Evolutionary conservation across 1,140 invertebrate species (phyloP).

Genomic region (Mercenaria mercenaria): DNA sequence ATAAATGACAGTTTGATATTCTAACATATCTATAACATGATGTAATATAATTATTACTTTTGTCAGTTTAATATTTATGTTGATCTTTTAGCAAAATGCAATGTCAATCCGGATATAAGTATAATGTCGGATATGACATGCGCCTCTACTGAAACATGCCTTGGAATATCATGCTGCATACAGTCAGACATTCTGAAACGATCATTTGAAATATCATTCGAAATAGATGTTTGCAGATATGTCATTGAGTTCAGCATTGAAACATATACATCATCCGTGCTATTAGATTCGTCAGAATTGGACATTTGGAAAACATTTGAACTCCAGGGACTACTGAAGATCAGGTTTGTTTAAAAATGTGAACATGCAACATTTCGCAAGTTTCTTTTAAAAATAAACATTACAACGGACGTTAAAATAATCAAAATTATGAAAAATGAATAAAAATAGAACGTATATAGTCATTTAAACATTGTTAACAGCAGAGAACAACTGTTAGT

Average conservation of each 20-base stretch:
- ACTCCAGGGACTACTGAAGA: background rate
- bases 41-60: no score
- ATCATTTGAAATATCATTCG: background rate
- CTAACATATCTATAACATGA: no score
- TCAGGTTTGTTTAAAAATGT: background rate
- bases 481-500: no score
- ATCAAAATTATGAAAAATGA: no score
- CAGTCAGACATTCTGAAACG: background rate
- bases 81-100: background rate
- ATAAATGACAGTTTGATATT: no score
- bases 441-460: no score
- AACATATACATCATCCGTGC: background rate
- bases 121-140: background rate
- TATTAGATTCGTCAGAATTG: conserved; percentile 4
- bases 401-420: no score
- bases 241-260: background rate
- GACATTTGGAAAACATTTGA: background rate
- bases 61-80: no score
- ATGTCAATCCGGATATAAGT: background rate
- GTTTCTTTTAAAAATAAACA: no score
- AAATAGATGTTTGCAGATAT: background rate
- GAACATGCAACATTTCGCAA: no score
- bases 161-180: background rate
- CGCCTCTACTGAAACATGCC: background rate
- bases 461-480: no score